Percentiles rank a stretch among this genome's conserved stretches.
phyloP scores from a whole-genome alignment of 2,113 vertebrate genomes.

The Spea multiplicata region DNA sequence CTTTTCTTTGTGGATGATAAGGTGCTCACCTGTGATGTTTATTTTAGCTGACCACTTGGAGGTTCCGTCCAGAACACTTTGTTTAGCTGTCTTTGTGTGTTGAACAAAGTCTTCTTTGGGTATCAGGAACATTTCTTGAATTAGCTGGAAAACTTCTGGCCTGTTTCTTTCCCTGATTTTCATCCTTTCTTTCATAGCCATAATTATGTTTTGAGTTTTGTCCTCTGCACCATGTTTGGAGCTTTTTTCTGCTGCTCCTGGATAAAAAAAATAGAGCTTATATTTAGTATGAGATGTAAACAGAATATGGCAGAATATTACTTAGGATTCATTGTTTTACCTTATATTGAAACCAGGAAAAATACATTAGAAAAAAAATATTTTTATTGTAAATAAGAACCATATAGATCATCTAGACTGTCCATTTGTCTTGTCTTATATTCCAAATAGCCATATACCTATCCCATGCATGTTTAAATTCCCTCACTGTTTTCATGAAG shows the following conservation, averaged over 20 bases:
- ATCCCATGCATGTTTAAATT: too few species aligned
- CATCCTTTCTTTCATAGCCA: conserved; percentile 98
- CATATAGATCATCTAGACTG: too few species aligned
- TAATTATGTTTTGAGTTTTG: conserved; percentile 96
- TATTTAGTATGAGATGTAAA: not conserved
- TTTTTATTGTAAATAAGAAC: too few species aligned
- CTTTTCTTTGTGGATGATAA: not conserved
- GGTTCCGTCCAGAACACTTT: conserved; percentile 91
- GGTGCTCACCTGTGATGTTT: conserved; percentile 86
- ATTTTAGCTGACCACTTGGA: conserved; percentile 99
- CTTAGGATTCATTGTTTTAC: too few species aligned
- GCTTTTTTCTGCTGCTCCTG: conserved; percentile 97
- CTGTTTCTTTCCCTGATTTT: conserved; percentile 94
- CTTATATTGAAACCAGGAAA: too few species aligned
- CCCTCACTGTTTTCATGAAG: too few species aligned
- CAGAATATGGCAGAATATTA: too few species aligned
- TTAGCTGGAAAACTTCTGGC: conserved; percentile 93
- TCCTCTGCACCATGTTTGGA: conserved; percentile 97
- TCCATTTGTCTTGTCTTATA: too few species aligned
- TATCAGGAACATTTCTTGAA: conserved; percentile 92
- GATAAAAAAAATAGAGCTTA: conserved; percentile 32
- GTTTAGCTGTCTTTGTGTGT: conserved; percentile 89
- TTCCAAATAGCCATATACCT: too few species aligned
- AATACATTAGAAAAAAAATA: too few species aligned
- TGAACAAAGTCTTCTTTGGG: conserved; percentile 85